Evolutionary conservation across 1,140 invertebrate genomes (phyloP).

Genomic region (Ericerus pela): DNA sequence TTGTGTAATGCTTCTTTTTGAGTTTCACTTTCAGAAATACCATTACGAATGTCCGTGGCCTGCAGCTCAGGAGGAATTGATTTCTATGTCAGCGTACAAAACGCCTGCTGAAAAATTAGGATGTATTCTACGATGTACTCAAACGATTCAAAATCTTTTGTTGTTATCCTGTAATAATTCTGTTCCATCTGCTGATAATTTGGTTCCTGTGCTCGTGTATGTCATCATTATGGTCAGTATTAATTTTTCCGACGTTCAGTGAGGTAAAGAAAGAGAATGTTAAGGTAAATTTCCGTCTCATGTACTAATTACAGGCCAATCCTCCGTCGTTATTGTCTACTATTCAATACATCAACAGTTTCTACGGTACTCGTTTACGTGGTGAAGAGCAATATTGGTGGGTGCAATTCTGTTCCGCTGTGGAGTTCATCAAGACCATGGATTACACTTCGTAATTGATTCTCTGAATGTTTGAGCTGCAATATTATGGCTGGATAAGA

Average conservation of each 20-base stretch:
- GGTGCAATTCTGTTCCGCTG: conserved; percentile 92
- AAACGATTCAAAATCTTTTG: conserved; percentile 84
- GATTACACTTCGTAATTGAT: conserved; percentile 41
- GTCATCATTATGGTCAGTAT: conserved; percentile 76
- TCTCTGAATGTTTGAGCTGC: background rate
- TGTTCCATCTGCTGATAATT: conserved; percentile 90
- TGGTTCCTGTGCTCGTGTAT: conserved; percentile 91
- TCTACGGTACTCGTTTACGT: conserved; percentile 64
- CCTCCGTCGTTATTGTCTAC: conserved; percentile 88
- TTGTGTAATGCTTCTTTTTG: background rate
- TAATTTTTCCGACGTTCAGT: background rate
- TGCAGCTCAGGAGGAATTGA: conserved; percentile 87
- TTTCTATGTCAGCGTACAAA: conserved; percentile 82
- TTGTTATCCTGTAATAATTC: conserved; percentile 59
- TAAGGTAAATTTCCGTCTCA: background rate
- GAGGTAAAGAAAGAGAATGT: background rate
- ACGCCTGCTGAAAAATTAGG: conserved; percentile 88
- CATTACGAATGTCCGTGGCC: conserved; percentile 90
- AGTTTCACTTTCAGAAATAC: conserved; percentile 37
- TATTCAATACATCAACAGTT: conserved; percentile 88
- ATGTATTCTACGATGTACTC: conserved; percentile 71
- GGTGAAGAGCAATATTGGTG: conserved; percentile 97
- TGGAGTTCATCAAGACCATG: conserved; percentile 98
- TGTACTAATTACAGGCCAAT: conserved; percentile 59
- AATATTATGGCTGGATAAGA: no score